These are phyloP conservation scores for Platycheirus rosarum DNA, from an alignment of 2,888 invertebrate genomes.

Conservation along the genomic window DNA sequence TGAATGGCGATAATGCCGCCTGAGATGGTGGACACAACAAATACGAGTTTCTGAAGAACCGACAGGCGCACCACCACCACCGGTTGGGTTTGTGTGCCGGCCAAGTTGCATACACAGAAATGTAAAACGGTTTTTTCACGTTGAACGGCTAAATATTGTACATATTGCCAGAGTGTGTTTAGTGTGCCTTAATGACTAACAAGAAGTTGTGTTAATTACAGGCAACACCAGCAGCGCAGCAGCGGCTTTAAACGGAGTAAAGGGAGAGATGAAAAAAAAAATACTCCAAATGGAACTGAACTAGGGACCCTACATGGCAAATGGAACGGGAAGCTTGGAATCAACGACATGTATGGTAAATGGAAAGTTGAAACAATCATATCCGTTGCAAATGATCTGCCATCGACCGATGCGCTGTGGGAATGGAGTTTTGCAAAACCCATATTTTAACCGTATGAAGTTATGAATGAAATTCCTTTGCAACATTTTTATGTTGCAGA, in stretches of 20 bases:
- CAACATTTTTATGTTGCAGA: background rate
- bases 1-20: slow-evolving; percentile 65
- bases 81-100: slow-evolving; percentile 9
- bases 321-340: slow-evolving; percentile 67
- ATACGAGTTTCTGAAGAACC: slow-evolving; percentile 62
- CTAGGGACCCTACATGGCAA: slow-evolving; percentile 66
- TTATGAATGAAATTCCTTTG: slow-evolving; percentile 65
- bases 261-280: slow-evolving; percentile 22
- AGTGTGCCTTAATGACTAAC: slow-evolving; percentile 71
- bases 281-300: slow-evolving; percentile 65
- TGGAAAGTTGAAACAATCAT: slow-evolving; percentile 68
- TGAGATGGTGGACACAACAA: slow-evolving; percentile 66
- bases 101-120: slow-evolving; percentile 51
- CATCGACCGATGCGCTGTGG: no score
- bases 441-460: slow-evolving; percentile 49
- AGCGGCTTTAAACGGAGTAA: slow-evolving; percentile 49
- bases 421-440: slow-evolving; percentile 47
- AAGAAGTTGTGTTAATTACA: slow-evolving; percentile 75
- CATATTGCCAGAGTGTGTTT: slow-evolving; percentile 19
- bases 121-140: slow-evolving; percentile 70
- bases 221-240: slow-evolving; percentile 27
- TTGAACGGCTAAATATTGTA: slow-evolving; percentile 66
- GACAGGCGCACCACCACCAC: slow-evolving; percentile 25
- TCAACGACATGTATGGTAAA: slow-evolving; percentile 66
- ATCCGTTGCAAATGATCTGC: slow-evolving; percentile 31